Base-by-base conservation (phyloP, 2,888 invertebrate species). In the Patella pellucida region DNA sequence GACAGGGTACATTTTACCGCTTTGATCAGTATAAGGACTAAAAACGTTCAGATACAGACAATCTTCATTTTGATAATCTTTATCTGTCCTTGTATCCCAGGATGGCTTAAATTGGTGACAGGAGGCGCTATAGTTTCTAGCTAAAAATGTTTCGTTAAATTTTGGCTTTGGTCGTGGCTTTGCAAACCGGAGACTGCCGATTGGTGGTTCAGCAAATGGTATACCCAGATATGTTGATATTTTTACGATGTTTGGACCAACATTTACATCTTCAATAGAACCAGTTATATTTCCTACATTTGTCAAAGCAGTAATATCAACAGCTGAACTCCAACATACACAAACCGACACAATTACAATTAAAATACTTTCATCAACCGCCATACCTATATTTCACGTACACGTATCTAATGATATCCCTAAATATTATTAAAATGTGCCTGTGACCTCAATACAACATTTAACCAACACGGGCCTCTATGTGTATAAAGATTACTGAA, bases 161-260 rank as follows among this genome's bases (percentile, higher is more conserved):
- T 67, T 69, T n/a, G 71, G 62, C 27, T 71, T 68, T 23, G 81
- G 7, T 62, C 0, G 19, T 12, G 97, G 97, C 85, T 95, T 94
- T 70, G 95, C 93, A 92, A 97, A 97, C 86, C 97, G 93, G 79
- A 96, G 92, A 76, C 87, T 81, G n/a, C 96, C 96, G 69, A 97
- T 91, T 1, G 97, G 97, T 2, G 97, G 95, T 90, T 96, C 96
- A 12, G 97, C 97, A 89, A 96, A 97, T 27, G 97, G 97, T 79
- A 97, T 95, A 4, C 97, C 97, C 73, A 95, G 95, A 88, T 95
- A 97, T 74, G 95, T 14, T 62, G 62, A 19, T 23, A 62, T 62
- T 3, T 19, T 19, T 11, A 62, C 19, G 14, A 12, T 62, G 19
- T 62, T 23, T 11, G 62, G 62, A 62, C 62, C 62, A 9, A 62